These are phyloP conservation scores for Cheirogaleus major DNA, from an alignment of 2,797 vertebrate genomes.

Conservation along the genomic window DNA sequence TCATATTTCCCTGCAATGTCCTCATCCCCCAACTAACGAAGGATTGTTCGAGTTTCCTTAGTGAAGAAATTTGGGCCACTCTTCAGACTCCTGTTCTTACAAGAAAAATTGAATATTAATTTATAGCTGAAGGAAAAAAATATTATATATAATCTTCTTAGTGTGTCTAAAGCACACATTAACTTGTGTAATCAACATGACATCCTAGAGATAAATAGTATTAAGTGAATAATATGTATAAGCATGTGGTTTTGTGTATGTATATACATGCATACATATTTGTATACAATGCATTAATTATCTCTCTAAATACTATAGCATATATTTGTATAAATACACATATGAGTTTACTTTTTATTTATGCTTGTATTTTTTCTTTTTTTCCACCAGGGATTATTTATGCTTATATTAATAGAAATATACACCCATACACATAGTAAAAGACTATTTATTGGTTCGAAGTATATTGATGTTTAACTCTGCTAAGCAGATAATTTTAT, in stretches of 20 bases:
- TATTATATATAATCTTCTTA: not conserved
- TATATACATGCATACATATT: not conserved
- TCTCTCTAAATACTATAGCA: not conserved
- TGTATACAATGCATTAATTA: not conserved
- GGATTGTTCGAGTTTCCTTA: not conserved
- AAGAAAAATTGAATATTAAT: not conserved
- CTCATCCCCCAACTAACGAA: not conserved
- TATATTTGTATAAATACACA: too few relatives aligned
- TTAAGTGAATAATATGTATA: not conserved
- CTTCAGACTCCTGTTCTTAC: not conserved
- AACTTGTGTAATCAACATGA: not conserved
- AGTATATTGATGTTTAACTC: not conserved
- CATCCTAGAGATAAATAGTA: not conserved
- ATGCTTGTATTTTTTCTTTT: not conserved
- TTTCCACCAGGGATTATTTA: not conserved
- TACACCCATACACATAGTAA: not conserved
- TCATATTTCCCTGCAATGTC: not conserved
- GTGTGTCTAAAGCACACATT: not conserved
- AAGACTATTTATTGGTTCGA: not conserved
- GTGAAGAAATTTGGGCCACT: not conserved
- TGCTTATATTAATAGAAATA: not conserved
- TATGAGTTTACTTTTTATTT: not conserved
- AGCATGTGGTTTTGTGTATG: not conserved
- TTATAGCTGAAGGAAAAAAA: not conserved
- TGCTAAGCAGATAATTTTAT: not conserved